Conservation (phyloP, 2,888 invertebrate genomes). For the Lasioglossum morio region DNA sequence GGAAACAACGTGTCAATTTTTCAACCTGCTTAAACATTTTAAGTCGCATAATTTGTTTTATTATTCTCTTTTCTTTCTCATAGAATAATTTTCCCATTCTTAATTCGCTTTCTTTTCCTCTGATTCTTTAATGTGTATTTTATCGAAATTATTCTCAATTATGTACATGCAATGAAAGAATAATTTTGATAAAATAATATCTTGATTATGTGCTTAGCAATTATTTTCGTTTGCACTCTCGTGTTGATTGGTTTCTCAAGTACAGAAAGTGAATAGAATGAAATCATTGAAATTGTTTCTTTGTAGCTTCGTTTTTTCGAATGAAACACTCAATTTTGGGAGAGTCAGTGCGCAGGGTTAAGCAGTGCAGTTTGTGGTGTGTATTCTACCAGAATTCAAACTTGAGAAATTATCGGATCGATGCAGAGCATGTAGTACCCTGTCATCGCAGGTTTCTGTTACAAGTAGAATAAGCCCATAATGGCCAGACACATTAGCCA, state of each 20-base stretch:
- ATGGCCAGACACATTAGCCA: slow-evolving; percentile 9
- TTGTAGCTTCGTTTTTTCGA: not conserved
- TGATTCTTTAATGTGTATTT: not conserved
- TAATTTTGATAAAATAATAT: not conserved
- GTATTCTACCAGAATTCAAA: not conserved
- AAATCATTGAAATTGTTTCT: not conserved
- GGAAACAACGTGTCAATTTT: not conserved
- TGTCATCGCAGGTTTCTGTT: slow-evolving; percentile 1
- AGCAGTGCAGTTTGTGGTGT: not conserved
- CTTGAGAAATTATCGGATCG: slow-evolving; percentile 13
- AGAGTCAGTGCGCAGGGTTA: not conserved
- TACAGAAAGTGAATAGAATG: not conserved
- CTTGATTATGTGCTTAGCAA: not conserved
- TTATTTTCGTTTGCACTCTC: not conserved
- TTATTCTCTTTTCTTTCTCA: not conserved
- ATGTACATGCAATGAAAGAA: too few species aligned
- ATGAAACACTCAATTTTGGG: not conserved
- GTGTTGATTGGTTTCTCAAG: not conserved
- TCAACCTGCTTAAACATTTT: not conserved
- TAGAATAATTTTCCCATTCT: not conserved
- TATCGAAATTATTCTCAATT: not conserved
- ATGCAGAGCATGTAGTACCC: not conserved
- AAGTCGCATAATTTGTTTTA: too few species aligned
- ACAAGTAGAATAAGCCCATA: slow-evolving; percentile 8
- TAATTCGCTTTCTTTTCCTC: too few species aligned